Evolutionary conservation across 2,888 invertebrate genomes (phyloP).

Genomic region (Eubasilissa splendida): DNA sequence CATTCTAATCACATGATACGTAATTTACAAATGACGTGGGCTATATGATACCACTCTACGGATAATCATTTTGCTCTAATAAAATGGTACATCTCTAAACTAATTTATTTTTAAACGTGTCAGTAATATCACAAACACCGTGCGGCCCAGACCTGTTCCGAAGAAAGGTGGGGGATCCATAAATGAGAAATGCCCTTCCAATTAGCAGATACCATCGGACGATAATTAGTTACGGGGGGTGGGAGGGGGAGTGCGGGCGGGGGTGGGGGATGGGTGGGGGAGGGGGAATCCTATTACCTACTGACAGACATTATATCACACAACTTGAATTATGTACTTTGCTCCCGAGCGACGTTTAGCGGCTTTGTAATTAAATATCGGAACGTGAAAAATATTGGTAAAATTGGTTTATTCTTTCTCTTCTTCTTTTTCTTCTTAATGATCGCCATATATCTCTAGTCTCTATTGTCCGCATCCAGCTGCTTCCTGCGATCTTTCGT

Average conservation of each 20-base stretch:
- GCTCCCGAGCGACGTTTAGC: conserved; percentile 35
- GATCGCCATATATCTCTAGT: too few relatives aligned
- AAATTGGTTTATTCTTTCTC: not conserved
- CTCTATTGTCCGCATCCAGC: too few relatives aligned
- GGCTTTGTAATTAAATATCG: conserved; percentile 18
- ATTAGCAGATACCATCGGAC: conserved; percentile 59
- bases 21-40: too few relatives aligned
- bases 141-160: conserved; percentile 40
- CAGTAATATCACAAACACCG: conserved; percentile 12
- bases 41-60: too few relatives aligned
- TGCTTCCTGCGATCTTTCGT: too few relatives aligned
- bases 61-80: too few relatives aligned
- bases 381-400: too few relatives aligned
- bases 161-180: conserved; percentile 54
- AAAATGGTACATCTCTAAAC: too few relatives aligned
- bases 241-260: conserved; percentile 38
- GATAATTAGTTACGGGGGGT: conserved; percentile 57
- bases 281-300: conserved; percentile 55
- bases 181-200: conserved; percentile 59
- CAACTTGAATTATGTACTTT: conserved; percentile 46
- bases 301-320: conserved; percentile 58
- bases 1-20: too few relatives aligned
- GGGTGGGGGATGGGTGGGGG: not conserved
- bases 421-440: not conserved
- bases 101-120: not conserved